Base-by-base conservation (phyloP, 2,797 vertebrate species). In the Enteromius anoplus region DNA sequence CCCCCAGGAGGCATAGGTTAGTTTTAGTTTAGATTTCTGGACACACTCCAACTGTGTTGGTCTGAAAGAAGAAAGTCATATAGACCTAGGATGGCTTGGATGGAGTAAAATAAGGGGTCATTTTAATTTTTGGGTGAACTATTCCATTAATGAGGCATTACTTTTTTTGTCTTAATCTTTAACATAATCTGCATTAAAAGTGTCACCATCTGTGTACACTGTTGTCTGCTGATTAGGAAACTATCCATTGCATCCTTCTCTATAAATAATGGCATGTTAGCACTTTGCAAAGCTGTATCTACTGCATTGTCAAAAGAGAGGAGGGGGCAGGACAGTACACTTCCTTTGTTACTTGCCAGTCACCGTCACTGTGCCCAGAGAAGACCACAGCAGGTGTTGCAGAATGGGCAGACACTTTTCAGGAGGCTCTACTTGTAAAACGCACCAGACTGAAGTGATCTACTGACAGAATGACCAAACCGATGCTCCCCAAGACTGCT, bases 221-320 rank as follows among this genome's bases (percentile, higher is more conserved):
- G 75, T 86, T 83, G 77, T 90, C 42, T 77, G 78, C 86, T 88
- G 90, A 94, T 94, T 92, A 91, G 90, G 89, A 93, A 94, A 93
- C 75, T 90, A 95, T 95, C 87, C 83, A n/a, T 86, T 91, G 90
- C 82, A 93, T 93, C 75, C 88, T 75, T 70, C 85, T 91, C 93
- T 93, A 95, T 92, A 94, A 93, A 94, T 94, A 94, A 92, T 91
- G 85, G 68, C 82, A 85, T 84, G 82, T 89, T 89, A 91, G 86
- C 51, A 15, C 73, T 58, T 68, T 51, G 60, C 21, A 40, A 82
- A 79, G 82, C 65, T 26, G 65, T 32, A 53, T 49, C 80, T 55
- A 78, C 26, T 51, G 53, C 71, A 60, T 65, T 80, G 82, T 40
- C 70, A 73, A 83, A 75, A 83, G 58, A 72, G 55, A 70, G 32